Conservation (phyloP, 2,888 invertebrate genomes). For the Aelia acuminata region DNA sequence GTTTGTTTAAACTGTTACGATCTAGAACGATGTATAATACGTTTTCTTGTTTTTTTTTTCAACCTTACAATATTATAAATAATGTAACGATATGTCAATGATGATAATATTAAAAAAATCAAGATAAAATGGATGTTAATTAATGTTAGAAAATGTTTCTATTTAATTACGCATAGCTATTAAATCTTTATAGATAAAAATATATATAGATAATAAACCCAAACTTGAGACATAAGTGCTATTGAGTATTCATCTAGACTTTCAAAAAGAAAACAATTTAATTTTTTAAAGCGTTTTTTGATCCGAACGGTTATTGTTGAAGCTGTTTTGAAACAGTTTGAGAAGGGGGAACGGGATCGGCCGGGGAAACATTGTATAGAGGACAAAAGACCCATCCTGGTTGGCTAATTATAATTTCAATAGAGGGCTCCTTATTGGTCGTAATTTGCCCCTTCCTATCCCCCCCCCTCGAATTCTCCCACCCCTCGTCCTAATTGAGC, state of each 20-base stretch:
- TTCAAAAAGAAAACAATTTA: not conserved
- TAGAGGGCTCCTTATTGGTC: conserved; percentile 14
- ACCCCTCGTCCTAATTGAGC: not conserved
- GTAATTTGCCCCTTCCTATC: conserved; percentile 9
- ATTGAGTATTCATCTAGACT: not conserved
- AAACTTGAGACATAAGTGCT: not conserved
- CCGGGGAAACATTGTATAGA: not conserved
- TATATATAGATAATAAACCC: not conserved
- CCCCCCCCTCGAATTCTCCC: not conserved
- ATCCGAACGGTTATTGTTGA: conserved; percentile 4
- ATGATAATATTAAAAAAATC: too few species aligned
- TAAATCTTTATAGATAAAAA: too few species aligned
- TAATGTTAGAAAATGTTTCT: too few species aligned
- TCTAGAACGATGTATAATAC: too few species aligned
- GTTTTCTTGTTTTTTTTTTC: too few species aligned
- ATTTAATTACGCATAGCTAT: too few species aligned
- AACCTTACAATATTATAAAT: too few species aligned
- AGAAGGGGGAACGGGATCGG: not conserved
- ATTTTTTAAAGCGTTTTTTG: conserved; percentile 29
- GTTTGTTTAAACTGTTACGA: too few species aligned
- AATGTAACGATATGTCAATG: too few species aligned
- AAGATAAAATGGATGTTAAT: too few species aligned
- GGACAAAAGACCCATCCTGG: conserved; percentile 23
- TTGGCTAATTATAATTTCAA: conserved; percentile 33
- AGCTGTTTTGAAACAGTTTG: conserved; percentile 43